Evolutionary conservation across 2,113 vertebrate species (phyloP).

Genomic region (Enhydra lutris): DNA sequence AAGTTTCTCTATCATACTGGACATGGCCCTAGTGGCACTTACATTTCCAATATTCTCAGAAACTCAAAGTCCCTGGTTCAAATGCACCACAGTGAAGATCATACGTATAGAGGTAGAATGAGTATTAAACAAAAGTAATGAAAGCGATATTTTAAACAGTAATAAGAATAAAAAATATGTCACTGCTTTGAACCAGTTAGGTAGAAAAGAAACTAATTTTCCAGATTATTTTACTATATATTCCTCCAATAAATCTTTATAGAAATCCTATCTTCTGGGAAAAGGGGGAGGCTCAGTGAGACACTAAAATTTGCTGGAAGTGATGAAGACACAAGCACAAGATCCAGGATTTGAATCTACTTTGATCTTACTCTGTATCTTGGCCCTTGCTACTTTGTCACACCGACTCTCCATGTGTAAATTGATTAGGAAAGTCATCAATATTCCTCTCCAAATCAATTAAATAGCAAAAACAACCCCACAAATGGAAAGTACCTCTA

Average conservation of each 20-base stretch:
- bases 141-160: neutral
- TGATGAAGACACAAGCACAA: neutral
- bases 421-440: neutral
- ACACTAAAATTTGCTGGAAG: neutral
- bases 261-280: neutral
- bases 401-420: neutral
- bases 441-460: neutral
- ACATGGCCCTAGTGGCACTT: neutral
- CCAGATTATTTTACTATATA: neutral
- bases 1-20: neutral
- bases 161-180: neutral
- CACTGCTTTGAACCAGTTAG: neutral
- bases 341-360: neutral
- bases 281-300: neutral
- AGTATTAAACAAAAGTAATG: neutral
- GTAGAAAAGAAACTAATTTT: neutral
- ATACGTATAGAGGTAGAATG: neutral
- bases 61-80: neutral
- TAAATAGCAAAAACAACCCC: neutral
- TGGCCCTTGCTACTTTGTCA: neutral
- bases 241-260: neutral
- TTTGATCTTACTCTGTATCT: neutral
- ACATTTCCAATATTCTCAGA: neutral
- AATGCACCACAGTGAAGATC: neutral
- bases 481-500: neutral